Percentiles rank a stretch among this genome's conserved stretches.
These are phyloP conservation scores for Athripsodes cinereus DNA, from an alignment of 2,888 invertebrate species.

Conservation along the genomic window DNA sequence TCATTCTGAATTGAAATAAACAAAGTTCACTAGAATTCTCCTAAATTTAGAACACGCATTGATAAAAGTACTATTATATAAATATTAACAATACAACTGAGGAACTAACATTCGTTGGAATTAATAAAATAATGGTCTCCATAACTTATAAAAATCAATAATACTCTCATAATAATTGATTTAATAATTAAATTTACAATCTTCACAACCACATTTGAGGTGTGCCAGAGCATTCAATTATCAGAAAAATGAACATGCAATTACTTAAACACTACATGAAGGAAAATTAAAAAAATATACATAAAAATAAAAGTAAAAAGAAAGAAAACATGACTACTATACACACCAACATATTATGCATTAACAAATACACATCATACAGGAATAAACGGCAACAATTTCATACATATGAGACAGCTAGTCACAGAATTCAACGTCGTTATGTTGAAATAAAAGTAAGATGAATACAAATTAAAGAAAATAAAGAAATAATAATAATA, in stretches of 20 bases:
- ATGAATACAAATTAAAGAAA: conserved; percentile 10
- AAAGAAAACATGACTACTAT: neutral
- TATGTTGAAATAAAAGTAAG: conserved; percentile 13
- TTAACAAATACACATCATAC: neutral
- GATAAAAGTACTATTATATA: no score
- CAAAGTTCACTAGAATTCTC: no score
- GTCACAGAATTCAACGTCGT: conserved; percentile 25
- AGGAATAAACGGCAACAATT: conserved; percentile 12
- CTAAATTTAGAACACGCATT: no score
- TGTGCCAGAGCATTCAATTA: neutral
- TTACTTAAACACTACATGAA: no score
- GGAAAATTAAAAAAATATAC: no score
- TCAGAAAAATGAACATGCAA: neutral
- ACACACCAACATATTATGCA: neutral
- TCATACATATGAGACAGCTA: conserved; percentile 25
- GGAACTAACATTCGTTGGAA: no score
- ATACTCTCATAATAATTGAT: no score
- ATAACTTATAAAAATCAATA: no score
- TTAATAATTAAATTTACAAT: neutral
- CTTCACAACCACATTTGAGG: conserved; percentile 1
- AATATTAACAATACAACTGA: no score
- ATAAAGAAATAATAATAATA: conserved; percentile 11
- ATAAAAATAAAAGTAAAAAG: neutral
- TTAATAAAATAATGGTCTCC: no score
- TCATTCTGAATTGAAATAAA: no score